Base-by-base conservation (phyloP, 2,113 vertebrate genomes). In the Thalassoma bifasciatum region DNA sequence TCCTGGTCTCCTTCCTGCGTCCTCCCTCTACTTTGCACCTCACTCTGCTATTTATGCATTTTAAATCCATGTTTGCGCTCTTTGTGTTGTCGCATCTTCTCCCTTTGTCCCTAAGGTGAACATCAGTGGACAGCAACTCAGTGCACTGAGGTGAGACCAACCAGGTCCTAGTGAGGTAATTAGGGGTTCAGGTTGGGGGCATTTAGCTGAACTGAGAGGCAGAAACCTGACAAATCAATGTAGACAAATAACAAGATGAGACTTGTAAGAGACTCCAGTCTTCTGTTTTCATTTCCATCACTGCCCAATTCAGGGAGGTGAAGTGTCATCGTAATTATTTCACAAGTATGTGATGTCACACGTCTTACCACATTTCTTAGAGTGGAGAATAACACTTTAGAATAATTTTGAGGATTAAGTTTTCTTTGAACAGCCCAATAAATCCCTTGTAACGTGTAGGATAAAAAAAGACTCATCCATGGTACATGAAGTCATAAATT, bases 221-320 rank as follows among this genome's bases (percentile, higher is more conserved):
- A 66, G 82, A 86, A 78, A 86, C 80, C 79, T 65, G 83, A 73
- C 88, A 92, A 92, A 94, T 94, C 90, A 89, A 88, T 92, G 84
- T 66, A 91, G 82, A 81, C 86, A 86, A 88, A 84, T 81, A 84
- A 81, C 82, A 79, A 91, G 87, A 89, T 67, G 76, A 72, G 80
- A 88, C 75, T 86, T 19, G 82, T 93, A 92, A 94, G 89, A 90
- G 89, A 91, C 89, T 92, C 24, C 34, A 58, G 77, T 44, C 12
- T 72, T 65, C 72, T 73, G 70, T 65, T 73, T 74, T 84, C 69
- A 64, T 77, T 81, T 81, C 80, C 38, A 58, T 71, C 61, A 86
- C 65, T 78, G 66, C 56, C 62, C n/a, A n/a, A n/a, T n/a, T n/a
- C n/a, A n/a, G n/a, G n/a, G n/a, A n/a, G n/a, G n/a, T n/a, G n/a